Evolutionary conservation across 2,797 vertebrate species (phyloP), one percentile per base, ranked within the genome.

Genomic region (Sardinella longiceps): DNA sequence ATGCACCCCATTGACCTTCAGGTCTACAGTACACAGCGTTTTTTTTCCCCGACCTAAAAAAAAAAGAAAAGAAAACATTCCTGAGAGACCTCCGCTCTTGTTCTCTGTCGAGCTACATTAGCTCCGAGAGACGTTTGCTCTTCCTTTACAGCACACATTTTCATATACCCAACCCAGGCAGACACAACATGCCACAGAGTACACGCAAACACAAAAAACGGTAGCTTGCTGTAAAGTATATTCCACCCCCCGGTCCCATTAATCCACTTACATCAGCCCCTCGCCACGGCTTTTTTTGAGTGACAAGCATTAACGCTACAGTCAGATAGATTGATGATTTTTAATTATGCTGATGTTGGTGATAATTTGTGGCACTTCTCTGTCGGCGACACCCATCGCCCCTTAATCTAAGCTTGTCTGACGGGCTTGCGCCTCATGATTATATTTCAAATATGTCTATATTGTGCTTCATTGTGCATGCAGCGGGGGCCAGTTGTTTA

Each of bases 1-100:
- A 90, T 91, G 91, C 92, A 93, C 88, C 93, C 89, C 82, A 85
- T 90, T 80, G 88, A 94, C 93, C 93, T 94, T 94, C 91, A 91
- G 91, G 89, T 82, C 82, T 74, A 77, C 82, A 88, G 81, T 53
- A 82, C 48, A 58, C 56, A 18, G 10, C 10, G 15, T 83, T 25
- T 58, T 84, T 86, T 91, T 83, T 84, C 85, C 86, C 70, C 80
- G 82, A n/a, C n/a, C n/a, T n/a, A n/a, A n/a, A n/a, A n/a, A n/a
- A n/a, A n/a, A n/a, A n/a, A n/a, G n/a, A n/a, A n/a, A n/a, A n/a
- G n/a, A 84, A 84, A 87, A 90, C 56, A 3, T 84, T 91, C 91
- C 90, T 14, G 45, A 85, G 89, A 88, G 86, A 60, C 82, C 86
- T 51, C 88, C 82, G 88, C 81, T 48, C 66, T 87, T 18, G 84